These are phyloP conservation scores for Neoitamus cyanurus DNA, from an alignment of 2,888 invertebrate genomes.

Conservation along the genomic window DNA sequence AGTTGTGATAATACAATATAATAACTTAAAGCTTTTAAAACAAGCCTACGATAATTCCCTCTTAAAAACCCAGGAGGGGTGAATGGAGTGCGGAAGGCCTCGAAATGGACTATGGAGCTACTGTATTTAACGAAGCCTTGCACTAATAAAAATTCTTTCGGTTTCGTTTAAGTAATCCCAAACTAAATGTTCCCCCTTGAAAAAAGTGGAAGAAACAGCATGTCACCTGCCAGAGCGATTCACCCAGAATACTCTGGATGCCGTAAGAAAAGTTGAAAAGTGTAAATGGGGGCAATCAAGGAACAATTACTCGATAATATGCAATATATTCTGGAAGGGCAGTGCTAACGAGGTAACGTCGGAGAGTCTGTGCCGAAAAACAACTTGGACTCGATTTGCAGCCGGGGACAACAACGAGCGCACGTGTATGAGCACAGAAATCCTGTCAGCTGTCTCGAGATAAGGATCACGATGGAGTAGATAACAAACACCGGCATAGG, in stretches of 20 bases:
- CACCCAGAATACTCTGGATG: background rate
- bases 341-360: background rate
- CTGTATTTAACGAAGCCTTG: too few relatives aligned
- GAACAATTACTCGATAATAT: background rate
- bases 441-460: conserved; percentile 26
- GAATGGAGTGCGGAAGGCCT: too few relatives aligned
- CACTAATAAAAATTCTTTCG: background rate
- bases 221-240: background rate
- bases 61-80: too few relatives aligned
- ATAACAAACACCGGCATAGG: background rate
- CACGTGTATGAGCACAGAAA: background rate
- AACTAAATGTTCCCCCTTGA: too few relatives aligned
- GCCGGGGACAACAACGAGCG: background rate
- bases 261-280: background rate
- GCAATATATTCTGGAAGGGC: background rate
- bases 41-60: too few relatives aligned
- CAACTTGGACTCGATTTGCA: background rate
- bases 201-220: background rate
- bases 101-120: too few relatives aligned
- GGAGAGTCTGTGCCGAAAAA: background rate
- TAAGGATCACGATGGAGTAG: background rate
- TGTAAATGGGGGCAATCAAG: background rate
- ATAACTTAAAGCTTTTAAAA: too few relatives aligned
- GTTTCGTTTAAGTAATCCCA: too few relatives aligned
- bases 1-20: too few relatives aligned